Percentiles rank a stretch among this genome's conserved stretches.
Conservation (phyloP, 2,113 vertebrate species). For the Oryctolagus cuniculus region mOryCun1.1 NC_091439.1:51622001-51622500, state of each 20-base stretch:
- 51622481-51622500: slow-evolving; percentile 74
- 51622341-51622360: slow-evolving; percentile 38
- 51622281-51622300: slow-evolving; percentile 84
- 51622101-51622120: not conserved
- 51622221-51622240: slow-evolving; percentile 62
- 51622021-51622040: not conserved
- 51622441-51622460: slow-evolving; percentile 72
- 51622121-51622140: slow-evolving; percentile 42
- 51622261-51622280: slow-evolving; percentile 62
- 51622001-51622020: not conserved
- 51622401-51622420: slow-evolving; percentile 85
- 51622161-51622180: slow-evolving; percentile 59
- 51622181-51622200: slow-evolving; percentile 74
- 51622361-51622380: slow-evolving; percentile 62
- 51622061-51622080: not conserved
- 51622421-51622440: slow-evolving; percentile 87
- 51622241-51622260: not conserved
- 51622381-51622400: slow-evolving; percentile 64
- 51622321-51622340: slow-evolving; percentile 43
- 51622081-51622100: not conserved
- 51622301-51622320: slow-evolving; percentile 65
- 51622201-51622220: slow-evolving; percentile 70
- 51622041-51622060: not conserved
- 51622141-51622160: slow-evolving; percentile 83
- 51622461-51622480: slow-evolving; percentile 87